phyloP scores from a whole-genome alignment of 2,888 invertebrate species.

The Netelia fuscicornis region DNA sequence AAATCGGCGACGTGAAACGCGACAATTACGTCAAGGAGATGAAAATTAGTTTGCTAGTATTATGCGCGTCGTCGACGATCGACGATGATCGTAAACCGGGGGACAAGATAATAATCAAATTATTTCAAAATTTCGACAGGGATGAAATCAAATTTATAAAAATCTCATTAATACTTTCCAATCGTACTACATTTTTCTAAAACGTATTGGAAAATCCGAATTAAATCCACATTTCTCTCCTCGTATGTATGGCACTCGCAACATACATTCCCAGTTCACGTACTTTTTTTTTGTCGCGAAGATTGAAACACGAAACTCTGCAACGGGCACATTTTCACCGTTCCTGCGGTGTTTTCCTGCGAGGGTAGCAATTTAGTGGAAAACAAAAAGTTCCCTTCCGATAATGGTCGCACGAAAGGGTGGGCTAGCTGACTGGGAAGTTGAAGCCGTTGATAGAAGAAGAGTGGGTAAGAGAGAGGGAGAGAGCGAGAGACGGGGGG shows the following conservation, averaged over 20 bases:
- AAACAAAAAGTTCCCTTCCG: slow-evolving; percentile 58
- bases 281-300: slow-evolving; percentile 6
- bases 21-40: neutral
- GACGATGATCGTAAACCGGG: neutral
- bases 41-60: neutral
- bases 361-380: slow-evolving; percentile 41
- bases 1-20: neutral
- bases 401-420: slow-evolving; percentile 54
- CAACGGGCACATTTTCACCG: slow-evolving; percentile 36
- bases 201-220: neutral
- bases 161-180: neutral
- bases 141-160: neutral
- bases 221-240: neutral
- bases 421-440: neutral
- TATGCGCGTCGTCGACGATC: neutral
- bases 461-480: slow-evolving; percentile 6
- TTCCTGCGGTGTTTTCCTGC: neutral
- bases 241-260: neutral
- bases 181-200: neutral
- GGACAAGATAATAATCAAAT: neutral
- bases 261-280: neutral
- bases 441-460: slow-evolving; percentile 16
- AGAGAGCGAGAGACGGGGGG: neutral
- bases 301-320: slow-evolving; percentile 25
- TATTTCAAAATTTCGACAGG: too few relatives aligned